Percentiles rank a stretch among this genome's conserved stretches.
These are phyloP conservation scores for Diadegma fenestrale DNA, from an alignment of 2,888 invertebrate species.

Conservation along the genomic window DNA sequence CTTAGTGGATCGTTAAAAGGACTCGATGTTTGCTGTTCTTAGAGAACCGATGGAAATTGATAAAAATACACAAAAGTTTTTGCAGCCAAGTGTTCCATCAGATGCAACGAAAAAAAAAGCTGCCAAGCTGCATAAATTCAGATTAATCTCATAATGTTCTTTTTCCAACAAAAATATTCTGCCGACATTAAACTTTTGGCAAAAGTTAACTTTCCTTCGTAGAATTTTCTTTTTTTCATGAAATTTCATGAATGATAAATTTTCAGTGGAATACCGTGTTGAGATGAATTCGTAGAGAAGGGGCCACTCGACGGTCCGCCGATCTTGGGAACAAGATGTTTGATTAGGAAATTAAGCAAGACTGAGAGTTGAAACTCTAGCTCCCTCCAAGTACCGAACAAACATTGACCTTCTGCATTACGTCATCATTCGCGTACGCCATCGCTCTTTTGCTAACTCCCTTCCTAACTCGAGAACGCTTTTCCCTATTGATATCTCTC, in stretches of 20 bases:
- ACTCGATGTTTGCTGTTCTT: neutral
- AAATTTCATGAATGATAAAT: constrained; percentile 12
- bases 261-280: neutral
- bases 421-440: constrained; percentile 52
- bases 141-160: neutral
- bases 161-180: neutral
- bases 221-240: neutral
- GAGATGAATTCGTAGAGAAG: constrained; percentile 33
- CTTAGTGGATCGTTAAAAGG: neutral
- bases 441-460: constrained; percentile 32
- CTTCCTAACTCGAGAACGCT: constrained; percentile 22
- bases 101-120: no score
- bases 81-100: neutral
- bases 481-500: constrained; percentile 39
- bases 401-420: constrained; percentile 69
- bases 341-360: constrained; percentile 68
- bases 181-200: neutral
- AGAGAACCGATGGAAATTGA: neutral
- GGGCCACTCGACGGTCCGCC: constrained; percentile 18
- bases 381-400: constrained; percentile 49
- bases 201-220: neutral
- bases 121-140: neutral
- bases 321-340: constrained; percentile 58
- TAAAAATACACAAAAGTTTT: neutral
- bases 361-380: constrained; percentile 58